phyloP scores from a whole-genome alignment of 2,888 invertebrate species.

The Acronicta alni region DNA sequence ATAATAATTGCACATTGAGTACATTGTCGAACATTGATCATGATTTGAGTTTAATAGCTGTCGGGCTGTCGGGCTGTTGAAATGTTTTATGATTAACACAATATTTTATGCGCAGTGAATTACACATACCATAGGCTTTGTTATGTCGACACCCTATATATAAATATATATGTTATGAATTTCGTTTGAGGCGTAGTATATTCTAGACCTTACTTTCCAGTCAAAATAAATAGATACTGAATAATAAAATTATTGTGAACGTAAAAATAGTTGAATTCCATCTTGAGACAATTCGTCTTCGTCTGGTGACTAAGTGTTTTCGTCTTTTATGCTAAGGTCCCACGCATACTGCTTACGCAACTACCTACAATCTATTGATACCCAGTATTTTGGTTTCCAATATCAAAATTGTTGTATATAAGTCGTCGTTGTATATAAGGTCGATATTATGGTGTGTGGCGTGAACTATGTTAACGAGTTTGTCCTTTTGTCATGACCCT shows the following conservation, averaged over 20 bases:
- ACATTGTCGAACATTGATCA: neutral
- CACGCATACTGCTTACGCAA: constrained; percentile 47
- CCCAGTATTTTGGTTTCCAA: neutral
- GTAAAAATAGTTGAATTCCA: neutral
- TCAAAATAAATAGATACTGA: neutral
- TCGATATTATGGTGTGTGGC: neutral
- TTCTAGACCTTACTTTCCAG: neutral
- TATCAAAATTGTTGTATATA: neutral
- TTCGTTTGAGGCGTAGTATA: neutral
- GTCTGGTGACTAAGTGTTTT: constrained; percentile 12
- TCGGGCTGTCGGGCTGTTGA: neutral
- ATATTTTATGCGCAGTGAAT: constrained; percentile 34
- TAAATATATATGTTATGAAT: constrained; percentile 27
- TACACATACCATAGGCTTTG: constrained; percentile 29
- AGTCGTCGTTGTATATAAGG: neutral
- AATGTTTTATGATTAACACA: neutral
- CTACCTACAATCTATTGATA: neutral
- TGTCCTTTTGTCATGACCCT: constrained; percentile 2
- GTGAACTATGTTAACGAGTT: constrained; percentile 7
- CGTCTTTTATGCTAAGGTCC: constrained; percentile 6
- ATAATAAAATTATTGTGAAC: neutral
- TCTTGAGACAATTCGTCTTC: neutral
- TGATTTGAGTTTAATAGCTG: neutral
- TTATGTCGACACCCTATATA: constrained; percentile 40
- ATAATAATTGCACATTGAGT: constrained; percentile 23